Conservation (phyloP, 2,888 invertebrate species). For the Eurytoma adleriae region DNA sequence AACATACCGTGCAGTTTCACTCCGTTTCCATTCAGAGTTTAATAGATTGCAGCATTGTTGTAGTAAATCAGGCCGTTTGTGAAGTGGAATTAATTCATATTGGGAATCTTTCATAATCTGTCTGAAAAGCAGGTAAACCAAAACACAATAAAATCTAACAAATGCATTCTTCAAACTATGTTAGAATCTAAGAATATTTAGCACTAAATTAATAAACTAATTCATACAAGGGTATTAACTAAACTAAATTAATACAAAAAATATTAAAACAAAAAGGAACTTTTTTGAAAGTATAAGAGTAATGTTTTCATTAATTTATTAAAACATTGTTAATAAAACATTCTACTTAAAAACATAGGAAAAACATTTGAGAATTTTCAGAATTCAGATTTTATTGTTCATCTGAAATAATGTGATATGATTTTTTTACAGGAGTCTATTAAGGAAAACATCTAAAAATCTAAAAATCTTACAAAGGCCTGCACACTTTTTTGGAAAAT, state of each 20-base stretch:
- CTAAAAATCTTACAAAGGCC: slow-evolving; percentile 51
- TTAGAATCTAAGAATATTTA: slow-evolving; percentile 32
- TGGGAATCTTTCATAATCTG: slow-evolving; percentile 66
- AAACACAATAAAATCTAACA: slow-evolving; percentile 53
- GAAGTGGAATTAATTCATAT: slow-evolving; percentile 81
- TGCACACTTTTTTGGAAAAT: too few relatives aligned
- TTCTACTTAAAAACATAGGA: not conserved
- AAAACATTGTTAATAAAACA: not conserved
- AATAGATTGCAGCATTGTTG: slow-evolving; percentile 85
- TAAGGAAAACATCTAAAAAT: slow-evolving; percentile 10
- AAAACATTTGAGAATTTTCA: slow-evolving; percentile 22
- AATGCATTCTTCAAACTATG: slow-evolving; percentile 31
- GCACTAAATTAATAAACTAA: slow-evolving; percentile 18
- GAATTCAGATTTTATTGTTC: slow-evolving; percentile 32
- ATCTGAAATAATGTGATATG: slow-evolving; percentile 1
- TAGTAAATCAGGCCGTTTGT: slow-evolving; percentile 84
- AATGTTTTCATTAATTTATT: slow-evolving; percentile 3
- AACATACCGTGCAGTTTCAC: slow-evolving; percentile 83
- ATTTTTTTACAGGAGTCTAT: not conserved
- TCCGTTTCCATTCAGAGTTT: slow-evolving; percentile 92
- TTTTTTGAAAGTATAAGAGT: slow-evolving; percentile 7
- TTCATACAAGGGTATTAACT: not conserved
- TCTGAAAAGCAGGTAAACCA: slow-evolving; percentile 60
- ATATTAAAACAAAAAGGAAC: not conserved
- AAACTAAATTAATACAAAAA: slow-evolving; percentile 1